Evolutionary conservation across 2,797 vertebrate genomes (phyloP).

Genomic region (Rhinatrema bivittatum): DNA sequence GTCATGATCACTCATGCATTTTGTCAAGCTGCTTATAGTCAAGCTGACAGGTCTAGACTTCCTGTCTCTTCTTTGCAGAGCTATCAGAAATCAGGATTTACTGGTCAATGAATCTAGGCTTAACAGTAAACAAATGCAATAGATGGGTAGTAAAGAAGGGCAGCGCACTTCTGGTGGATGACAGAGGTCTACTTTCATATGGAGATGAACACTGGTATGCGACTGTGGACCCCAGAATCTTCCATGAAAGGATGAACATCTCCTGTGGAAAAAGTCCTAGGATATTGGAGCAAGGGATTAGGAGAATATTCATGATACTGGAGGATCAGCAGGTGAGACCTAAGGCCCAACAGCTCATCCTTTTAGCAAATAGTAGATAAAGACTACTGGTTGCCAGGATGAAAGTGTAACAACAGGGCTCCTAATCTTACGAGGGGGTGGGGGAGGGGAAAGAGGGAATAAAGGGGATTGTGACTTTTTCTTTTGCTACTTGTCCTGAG

Average conservation of each 20-base stretch:
- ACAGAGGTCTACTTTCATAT: conserved; percentile 51
- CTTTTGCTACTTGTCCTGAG: conserved; percentile 58
- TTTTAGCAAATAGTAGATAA: conserved; percentile 85
- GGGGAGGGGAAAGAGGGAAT: no score
- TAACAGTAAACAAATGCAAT: conserved; percentile 33
- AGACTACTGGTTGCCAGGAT: conserved; percentile 71
- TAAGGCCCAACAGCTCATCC: conserved; percentile 74
- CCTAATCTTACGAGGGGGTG: conserved; percentile 57
- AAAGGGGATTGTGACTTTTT: conserved; percentile 15
- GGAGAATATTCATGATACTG: conserved; percentile 84
- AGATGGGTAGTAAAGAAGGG: conserved; percentile 29
- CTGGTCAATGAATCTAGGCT: conserved; percentile 16
- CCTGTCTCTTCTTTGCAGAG: conserved; percentile 10
- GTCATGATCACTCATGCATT: no score
- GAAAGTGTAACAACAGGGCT: conserved; percentile 71
- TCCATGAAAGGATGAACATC: conserved; percentile 38
- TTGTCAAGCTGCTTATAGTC: no score
- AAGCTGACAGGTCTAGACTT: neutral
- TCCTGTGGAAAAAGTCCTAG: conserved; percentile 53
- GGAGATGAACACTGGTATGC: conserved; percentile 53
- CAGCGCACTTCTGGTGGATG: conserved; percentile 22
- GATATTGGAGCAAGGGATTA: conserved; percentile 80
- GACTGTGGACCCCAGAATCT: conserved; percentile 41
- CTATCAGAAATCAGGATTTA: conserved; percentile 33
- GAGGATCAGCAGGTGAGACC: conserved; percentile 86